phyloP scores from a whole-genome alignment of 53 echinoderm and acorn worm genomes.

The Glandiceps talaboti region DNA sequence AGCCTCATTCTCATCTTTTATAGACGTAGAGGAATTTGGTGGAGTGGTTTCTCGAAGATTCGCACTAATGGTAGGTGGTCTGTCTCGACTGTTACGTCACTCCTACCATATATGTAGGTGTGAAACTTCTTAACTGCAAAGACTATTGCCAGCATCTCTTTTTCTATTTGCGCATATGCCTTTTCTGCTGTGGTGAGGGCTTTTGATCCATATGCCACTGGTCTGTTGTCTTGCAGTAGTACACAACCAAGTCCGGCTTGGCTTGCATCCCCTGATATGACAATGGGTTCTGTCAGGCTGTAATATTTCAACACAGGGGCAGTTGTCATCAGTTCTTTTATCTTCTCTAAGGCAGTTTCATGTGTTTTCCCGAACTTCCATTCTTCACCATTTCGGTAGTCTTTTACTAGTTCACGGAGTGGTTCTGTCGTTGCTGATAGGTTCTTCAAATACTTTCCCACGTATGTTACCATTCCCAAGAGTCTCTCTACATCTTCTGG shows the following conservation, averaged over 20 bases:
- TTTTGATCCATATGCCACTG: slow-evolving; percentile 18
- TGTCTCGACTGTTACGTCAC: too few relatives aligned
- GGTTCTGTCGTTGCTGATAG: slow-evolving; percentile 18
- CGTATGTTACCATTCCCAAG: slow-evolving; percentile 16
- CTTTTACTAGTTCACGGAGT: slow-evolving; percentile 18
- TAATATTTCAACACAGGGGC: slow-evolving; percentile 19
- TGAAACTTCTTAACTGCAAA: slow-evolving; percentile 19
- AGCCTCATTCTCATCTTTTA: too few relatives aligned
- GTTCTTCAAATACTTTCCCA: slow-evolving; percentile 13
- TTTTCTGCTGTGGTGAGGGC: slow-evolving; percentile 15
- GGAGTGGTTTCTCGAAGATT: too few relatives aligned
- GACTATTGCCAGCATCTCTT: slow-evolving; percentile 10
- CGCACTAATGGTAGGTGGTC: too few relatives aligned
- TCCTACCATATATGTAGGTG: too few relatives aligned
- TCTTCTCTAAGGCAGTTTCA: too few relatives aligned
- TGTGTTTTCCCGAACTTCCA: background rate
- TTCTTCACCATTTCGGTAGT: background rate
- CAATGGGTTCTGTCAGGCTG: slow-evolving; percentile 14
- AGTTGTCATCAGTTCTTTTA: too few relatives aligned
- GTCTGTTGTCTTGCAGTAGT: slow-evolving; percentile 13
- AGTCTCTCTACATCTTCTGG: slow-evolving; percentile 5
- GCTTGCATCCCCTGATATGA: slow-evolving; percentile 23
- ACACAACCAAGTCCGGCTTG: too few relatives aligned
- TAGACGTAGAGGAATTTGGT: too few relatives aligned
- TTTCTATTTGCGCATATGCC: slow-evolving; percentile 19